Conservation (phyloP, 2,888 invertebrate genomes). For the Brassicogethes aeneus region DNA sequence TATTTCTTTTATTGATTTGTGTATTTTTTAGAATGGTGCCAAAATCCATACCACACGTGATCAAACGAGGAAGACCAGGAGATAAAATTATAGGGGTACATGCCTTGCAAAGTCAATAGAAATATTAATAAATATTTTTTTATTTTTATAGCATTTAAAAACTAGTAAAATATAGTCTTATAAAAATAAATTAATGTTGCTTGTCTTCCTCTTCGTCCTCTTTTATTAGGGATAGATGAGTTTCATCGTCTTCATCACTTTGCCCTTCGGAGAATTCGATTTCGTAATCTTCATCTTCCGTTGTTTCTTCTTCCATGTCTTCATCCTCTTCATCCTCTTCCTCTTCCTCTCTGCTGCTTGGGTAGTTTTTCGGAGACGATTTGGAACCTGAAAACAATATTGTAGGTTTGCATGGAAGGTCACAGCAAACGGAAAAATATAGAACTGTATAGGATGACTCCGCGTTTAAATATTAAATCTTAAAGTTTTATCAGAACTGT, state of each 20-base stretch:
- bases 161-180: background rate
- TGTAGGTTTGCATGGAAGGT: no score
- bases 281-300: slow-evolving; percentile 11
- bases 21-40: slow-evolving; percentile 76
- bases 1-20: background rate
- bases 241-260: slow-evolving; percentile 3
- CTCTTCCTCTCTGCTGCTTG: no score
- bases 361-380: no score
- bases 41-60: slow-evolving; percentile 74
- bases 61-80: slow-evolving; percentile 62
- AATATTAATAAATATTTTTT: background rate
- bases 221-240: background rate
- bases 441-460: no score
- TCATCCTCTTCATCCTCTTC: slow-evolving; percentile 6
- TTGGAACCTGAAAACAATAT: no score
- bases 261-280: slow-evolving; percentile 7
- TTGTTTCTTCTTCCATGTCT: slow-evolving; percentile 2
- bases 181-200: background rate
- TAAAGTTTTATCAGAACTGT: no score
- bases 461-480: no score
- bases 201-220: slow-evolving; percentile 3
- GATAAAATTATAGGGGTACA: slow-evolving; percentile 19
- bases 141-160: slow-evolving; percentile 3
- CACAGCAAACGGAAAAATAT: no score
- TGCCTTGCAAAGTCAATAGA: no score